Evolutionary conservation across 2,113 vertebrate genomes (phyloP), one percentile per base, ranked within the genome.

Genomic region (Microcebus griseorufus): DNA sequence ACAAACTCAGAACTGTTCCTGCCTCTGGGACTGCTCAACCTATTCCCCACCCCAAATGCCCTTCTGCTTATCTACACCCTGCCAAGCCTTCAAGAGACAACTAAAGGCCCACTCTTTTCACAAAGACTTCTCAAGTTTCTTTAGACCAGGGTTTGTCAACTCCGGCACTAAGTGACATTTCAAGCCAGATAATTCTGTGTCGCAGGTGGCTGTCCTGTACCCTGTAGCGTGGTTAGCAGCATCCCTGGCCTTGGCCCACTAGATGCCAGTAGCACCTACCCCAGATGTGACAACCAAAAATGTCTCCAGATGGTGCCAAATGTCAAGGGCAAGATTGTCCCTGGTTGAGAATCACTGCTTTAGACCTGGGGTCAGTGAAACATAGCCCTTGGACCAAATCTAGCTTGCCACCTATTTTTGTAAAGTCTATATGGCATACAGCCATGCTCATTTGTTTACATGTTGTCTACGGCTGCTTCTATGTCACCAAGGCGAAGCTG

Each of bases 81-180:
- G 69, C 37, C 67, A 13, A 79, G 16, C 32, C 42, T 58, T n/a
- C 64, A 92, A 96, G 22, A 37, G 75, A 39, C 42, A 87, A 37
- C 32, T 51, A 4, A 92, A 90, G 75, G 34, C 39, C 53, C 9
- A 62, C 13, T 23, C 69, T 90, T 92, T 48, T 75, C 85, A 87
- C n/a, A 67, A 93, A 92, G 62, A 51, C 14, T 89, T 82, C 75
- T 73, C 23, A 32, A 81, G 45, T 69, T 94, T 88, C 65, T 92
- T 69, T 93, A 86, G 73, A 72, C 23, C 32, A 29, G 8, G 18
- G 25, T 76, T 91, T 60, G 55, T 83, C 93, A 93, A 34, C 18
- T 53, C 83, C 1, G 0, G 48, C 48, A 45, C 53, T 70, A 34
- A 22, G 7, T 51, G 58, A 18, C 37, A 65, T 88, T 51, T 84